phyloP scores from a whole-genome alignment of 53 echinoderm and acorn worm genomes.

The Hippasteria phrygiana region DNA sequence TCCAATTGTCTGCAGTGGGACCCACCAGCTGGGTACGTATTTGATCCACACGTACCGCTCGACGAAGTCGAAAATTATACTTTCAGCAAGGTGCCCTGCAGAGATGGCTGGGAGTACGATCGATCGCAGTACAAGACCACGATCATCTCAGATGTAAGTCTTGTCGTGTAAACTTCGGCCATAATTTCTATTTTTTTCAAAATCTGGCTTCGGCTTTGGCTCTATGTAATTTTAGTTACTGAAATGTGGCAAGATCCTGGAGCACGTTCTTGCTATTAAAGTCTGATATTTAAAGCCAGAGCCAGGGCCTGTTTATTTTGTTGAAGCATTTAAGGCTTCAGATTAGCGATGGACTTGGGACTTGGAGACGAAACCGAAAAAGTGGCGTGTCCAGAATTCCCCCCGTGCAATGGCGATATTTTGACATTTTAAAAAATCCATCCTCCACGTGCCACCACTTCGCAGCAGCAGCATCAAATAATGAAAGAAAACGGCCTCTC shows the following conservation, averaged over 20 bases:
- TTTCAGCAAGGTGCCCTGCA: constrained; percentile 50
- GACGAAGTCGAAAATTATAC: neutral
- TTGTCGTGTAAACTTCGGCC: neutral
- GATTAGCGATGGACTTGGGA: no score
- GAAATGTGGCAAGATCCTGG: no score
- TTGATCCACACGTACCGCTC: constrained; percentile 42
- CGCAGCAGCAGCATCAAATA: neutral
- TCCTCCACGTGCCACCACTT: constrained; percentile 27
- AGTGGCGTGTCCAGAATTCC: no score
- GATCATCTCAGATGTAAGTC: constrained; percentile 72
- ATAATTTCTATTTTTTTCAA: neutral
- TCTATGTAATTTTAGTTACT: no score
- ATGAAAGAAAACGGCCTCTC: no score
- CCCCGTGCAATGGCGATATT: no score
- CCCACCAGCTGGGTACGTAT: constrained; percentile 18
- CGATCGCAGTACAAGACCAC: constrained; percentile 76
- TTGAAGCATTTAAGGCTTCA: no score
- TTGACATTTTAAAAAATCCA: constrained; percentile 35
- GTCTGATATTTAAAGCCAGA: no score
- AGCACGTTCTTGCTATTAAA: no score
- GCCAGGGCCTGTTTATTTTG: no score
- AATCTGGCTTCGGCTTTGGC: neutral
- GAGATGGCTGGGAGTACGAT: constrained; percentile 81
- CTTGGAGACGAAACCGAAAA: no score
- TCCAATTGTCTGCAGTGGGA: constrained; percentile 47